Evolutionary conservation across 1,140 invertebrate species (phyloP), one percentile per base, ranked within the genome.

Genomic region (Subanguina moxae): DNA sequence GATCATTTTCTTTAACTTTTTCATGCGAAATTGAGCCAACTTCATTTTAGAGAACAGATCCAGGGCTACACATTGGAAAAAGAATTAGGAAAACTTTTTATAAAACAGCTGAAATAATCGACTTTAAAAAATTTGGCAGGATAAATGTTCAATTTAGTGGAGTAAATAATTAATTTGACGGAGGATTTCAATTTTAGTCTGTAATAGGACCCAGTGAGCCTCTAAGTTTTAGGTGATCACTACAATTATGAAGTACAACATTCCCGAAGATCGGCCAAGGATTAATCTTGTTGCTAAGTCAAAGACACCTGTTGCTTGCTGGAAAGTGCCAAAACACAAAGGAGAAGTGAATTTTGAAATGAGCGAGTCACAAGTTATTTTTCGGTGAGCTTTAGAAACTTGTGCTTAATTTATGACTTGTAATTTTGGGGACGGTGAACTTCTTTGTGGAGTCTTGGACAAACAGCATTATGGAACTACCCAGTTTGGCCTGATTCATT

Each of bases 391-490:
- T 21, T 70, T 45, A 48, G 23, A 0, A 67, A 62, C n/a, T 72
- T 73, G 45, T 71, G 25, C 8, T 70, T 32, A 21, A 74, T 48
- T 8, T 19, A 21, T 8, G 15, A n/a, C n/a, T n/a, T 38, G 3
- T 21, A 74, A 75, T 28, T 48, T 71, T 27, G 77, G 78, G 25
- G 86, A 89, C 62, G 94, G 94, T 8, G 90, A 97, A 84, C 84
- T 99, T 9, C 80, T 97, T 0, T 88, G 86, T 76, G 96, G 96
- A 3, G 89, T 99, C n/a, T 85, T 99, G 43, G 32, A 99, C 84
- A 99, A 99, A 84, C 90, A 89, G 32, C 94, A 97, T 81, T 94
- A 92, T 84, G 96, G 96, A 21, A 89, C 94, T 0, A 94, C 94
- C 0, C 88, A 90, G 1, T 96, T 90, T 84, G 91, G 94, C 76